Percentiles rank a stretch among this genome's conserved stretches.
Conservation (phyloP, 2,113 vertebrate species). For the Hippocampus abdominalis region DNA sequence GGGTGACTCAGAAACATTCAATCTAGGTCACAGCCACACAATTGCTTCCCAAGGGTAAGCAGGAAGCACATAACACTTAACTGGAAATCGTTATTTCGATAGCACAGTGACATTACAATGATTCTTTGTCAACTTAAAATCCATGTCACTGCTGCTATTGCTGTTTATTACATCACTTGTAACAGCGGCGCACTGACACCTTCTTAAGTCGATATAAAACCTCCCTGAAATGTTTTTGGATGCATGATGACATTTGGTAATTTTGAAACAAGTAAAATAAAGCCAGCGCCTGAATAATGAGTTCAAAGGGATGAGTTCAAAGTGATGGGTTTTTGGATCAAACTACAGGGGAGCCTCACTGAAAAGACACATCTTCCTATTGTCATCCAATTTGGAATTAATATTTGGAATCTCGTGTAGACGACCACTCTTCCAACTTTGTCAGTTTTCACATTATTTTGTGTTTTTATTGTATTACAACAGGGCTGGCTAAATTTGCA, state of each 20-base stretch:
- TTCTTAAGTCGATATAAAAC: neutral
- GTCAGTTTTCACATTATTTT: too few species aligned
- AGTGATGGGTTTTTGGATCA: neutral
- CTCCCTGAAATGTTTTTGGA: neutral
- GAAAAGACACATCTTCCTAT: neutral
- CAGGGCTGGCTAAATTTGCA: too few species aligned
- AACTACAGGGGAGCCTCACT: neutral
- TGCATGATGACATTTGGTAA: neutral
- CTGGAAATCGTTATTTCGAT: constrained; percentile 4
- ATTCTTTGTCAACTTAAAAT: neutral
- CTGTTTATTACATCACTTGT: constrained; percentile 4
- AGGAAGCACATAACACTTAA: constrained; percentile 4
- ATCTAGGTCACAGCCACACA: constrained; percentile 3
- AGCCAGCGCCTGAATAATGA: neutral
- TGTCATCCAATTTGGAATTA: too few species aligned
- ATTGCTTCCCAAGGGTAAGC: neutral
- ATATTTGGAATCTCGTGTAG: too few species aligned
- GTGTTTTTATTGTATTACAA: too few species aligned
- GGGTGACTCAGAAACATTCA: constrained; percentile 5
- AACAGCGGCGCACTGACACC: neutral
- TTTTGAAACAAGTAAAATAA: neutral
- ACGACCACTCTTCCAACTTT: too few species aligned
- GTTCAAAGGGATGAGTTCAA: neutral
- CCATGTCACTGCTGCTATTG: neutral
- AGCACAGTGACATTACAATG: neutral